Base-by-base conservation (phyloP, 2,113 vertebrate species). In the Cyrtonyx montezumae region DNA sequence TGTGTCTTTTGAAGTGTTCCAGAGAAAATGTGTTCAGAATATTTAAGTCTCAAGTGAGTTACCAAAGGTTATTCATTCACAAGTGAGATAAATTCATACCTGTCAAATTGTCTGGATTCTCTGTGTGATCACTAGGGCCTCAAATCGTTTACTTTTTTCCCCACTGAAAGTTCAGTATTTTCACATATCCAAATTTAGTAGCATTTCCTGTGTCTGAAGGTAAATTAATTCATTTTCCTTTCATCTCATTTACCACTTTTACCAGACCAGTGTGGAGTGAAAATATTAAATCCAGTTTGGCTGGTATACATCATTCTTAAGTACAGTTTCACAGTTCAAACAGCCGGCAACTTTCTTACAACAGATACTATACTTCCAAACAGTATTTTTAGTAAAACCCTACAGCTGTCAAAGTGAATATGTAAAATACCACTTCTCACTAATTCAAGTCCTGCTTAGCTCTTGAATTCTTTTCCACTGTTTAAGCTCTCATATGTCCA, bases 51-150 rank as follows among this genome's bases (percentile, higher is more conserved):
- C 97, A 96, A 96, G 97, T 96, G 97, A 98, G 95, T 98, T 97
- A 95, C 97, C 91, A 98, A 97, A 98, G 97, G 97, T 98, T 98
- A 97, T 98, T 97, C 97, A 97, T 96, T 98, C 97, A 97, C 97
- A 98, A 98, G 97, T 98, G 97, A 98, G 97, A 98, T 97, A 98
- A 98, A 98, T 98, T 98, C 97, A 97, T 97, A 97, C 96, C 97
- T 98, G 97, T 98, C 98, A 98, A 97, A 96, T 98, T 97, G 97
- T 97, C 97, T 97, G 93, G 92, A 98, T 98, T 91, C 90, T 97
- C 93, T 96, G 95, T 98, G 97, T 98, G 97, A 98, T 98, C 97
- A 97, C 91, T 80, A 97, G 93, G 96, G 94, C 94, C 97, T 98
- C 97, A 97, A 98, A 97, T 98, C 4, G 97, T 98, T 98, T 97